Evolutionary conservation across 2,113 vertebrate genomes (phyloP).

Genomic region (Heterotis niloticus): DNA sequence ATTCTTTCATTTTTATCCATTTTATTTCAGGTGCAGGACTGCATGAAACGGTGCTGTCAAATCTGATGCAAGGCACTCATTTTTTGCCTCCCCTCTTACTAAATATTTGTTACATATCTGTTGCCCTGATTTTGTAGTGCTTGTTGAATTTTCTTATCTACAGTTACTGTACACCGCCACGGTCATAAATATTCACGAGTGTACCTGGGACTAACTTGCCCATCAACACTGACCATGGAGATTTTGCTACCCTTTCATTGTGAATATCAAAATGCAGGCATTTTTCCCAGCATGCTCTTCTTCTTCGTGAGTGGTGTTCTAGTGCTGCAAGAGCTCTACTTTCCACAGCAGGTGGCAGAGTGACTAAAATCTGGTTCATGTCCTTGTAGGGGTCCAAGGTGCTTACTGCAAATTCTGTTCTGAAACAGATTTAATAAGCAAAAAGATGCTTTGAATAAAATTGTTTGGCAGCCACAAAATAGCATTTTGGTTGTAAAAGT

Average conservation of each 20-base stretch:
- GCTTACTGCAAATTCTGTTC: too few relatives aligned
- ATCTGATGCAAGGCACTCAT: not conserved
- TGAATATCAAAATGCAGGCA: not conserved
- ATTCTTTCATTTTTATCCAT: not conserved
- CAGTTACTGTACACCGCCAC: not conserved
- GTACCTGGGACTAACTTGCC: not conserved
- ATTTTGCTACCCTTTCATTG: not conserved
- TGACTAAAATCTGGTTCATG: too few relatives aligned
- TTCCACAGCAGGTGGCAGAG: too few relatives aligned
- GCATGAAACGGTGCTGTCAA: not conserved
- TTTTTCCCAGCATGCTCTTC: not conserved
- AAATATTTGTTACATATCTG: not conserved
- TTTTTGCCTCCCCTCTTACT: not conserved
- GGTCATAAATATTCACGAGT: slow-evolving; percentile 18
- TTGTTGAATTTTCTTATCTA: slow-evolving; percentile 4
- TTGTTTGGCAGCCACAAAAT: too few relatives aligned
- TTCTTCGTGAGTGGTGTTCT: not conserved
- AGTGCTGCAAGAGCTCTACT: not conserved
- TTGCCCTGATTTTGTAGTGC: not conserved
- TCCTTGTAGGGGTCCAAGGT: too few relatives aligned
- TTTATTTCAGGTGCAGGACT: not conserved
- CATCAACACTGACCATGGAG: not conserved
- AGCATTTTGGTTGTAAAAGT: too few relatives aligned
- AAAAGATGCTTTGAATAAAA: too few relatives aligned
- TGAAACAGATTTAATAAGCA: too few relatives aligned